A percentile compares a stretch with the other conserved stretches of the same genome.
phyloP scores from a whole-genome alignment of 2,888 invertebrate species.

The Pseudoips prasinana region DNA sequence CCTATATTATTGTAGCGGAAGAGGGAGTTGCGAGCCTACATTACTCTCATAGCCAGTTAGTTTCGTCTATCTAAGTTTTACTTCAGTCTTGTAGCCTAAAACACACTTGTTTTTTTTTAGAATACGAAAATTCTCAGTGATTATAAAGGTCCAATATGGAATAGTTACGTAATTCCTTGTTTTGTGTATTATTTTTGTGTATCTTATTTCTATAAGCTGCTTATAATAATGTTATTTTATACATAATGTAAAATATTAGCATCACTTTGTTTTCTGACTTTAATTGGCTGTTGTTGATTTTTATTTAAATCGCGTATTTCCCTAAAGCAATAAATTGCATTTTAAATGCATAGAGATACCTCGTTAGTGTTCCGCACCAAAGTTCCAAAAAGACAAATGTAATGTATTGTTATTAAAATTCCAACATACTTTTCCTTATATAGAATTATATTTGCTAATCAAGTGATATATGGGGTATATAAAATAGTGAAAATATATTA shows the following conservation, averaged over 20 bases:
- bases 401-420: too few species aligned
- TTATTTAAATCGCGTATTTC: slow-evolving; percentile 1
- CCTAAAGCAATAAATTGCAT: slow-evolving; percentile 2
- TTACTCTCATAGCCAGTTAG: not conserved
- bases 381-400: not conserved
- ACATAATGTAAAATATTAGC: slow-evolving; percentile 8
- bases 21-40: too few species aligned
- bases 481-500: too few species aligned
- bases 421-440: too few species aligned
- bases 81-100: too few species aligned
- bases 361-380: slow-evolving; percentile 16
- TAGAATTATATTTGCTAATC: too few species aligned
- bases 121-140: slow-evolving; percentile 7
- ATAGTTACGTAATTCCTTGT: slow-evolving; percentile 34
- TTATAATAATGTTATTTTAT: slow-evolving; percentile 21
- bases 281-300: slow-evolving; percentile 6
- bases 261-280: slow-evolving; percentile 3
- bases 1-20: too few species aligned
- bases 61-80: not conserved
- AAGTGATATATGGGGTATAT: too few species aligned
- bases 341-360: slow-evolving; percentile 3
- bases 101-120: too few species aligned
- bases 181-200: slow-evolving; percentile 30
- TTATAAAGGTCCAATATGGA: slow-evolving; percentile 29
- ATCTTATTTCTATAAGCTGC: slow-evolving; percentile 24